Percentiles rank a stretch among this genome's conserved stretches.
These are phyloP conservation scores for Chirona hameri DNA, from an alignment of 2,888 invertebrate species.

Conservation along the genomic window DNA sequence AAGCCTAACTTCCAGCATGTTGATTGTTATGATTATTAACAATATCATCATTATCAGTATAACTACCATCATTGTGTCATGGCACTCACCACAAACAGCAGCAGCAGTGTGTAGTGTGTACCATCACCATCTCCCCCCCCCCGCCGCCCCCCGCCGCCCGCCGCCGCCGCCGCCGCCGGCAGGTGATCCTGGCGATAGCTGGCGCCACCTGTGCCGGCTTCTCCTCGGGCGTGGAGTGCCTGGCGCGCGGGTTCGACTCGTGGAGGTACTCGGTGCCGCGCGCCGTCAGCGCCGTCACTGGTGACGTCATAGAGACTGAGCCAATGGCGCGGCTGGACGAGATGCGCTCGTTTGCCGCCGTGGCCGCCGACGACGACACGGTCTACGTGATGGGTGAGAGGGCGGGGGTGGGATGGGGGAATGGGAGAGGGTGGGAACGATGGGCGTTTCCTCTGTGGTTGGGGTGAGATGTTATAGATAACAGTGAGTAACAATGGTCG, in stretches of 20 bases:
- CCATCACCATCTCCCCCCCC: no score
- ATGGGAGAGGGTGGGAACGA: no score
- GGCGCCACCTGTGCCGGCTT: slow-evolving; percentile 44
- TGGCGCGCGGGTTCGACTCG: slow-evolving; percentile 44
- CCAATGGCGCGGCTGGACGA: slow-evolving; percentile 44
- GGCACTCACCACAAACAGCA: no score
- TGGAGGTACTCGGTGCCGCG: slow-evolving; percentile 44
- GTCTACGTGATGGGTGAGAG: slow-evolving; percentile 43
- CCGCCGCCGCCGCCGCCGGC: neutral
- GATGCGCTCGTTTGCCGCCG: slow-evolving; percentile 43
- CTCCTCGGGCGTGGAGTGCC: slow-evolving; percentile 44
- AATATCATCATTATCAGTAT: no score
- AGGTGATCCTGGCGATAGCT: slow-evolving; percentile 44
- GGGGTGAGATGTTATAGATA: no score
- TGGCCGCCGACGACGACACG: slow-evolving; percentile 42
- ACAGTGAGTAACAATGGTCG: no score
- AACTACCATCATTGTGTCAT: no score
- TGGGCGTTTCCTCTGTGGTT: neutral
- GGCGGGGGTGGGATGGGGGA: neutral
- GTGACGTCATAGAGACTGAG: slow-evolving; percentile 40
- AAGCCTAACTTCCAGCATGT: no score
- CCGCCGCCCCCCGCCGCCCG: no score
- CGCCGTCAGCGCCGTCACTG: slow-evolving; percentile 39
- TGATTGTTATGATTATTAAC: no score
- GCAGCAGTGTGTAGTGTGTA: no score